phyloP scores from a whole-genome alignment of 2,888 invertebrate genomes.

The Dichetophora obliterata region DNA sequence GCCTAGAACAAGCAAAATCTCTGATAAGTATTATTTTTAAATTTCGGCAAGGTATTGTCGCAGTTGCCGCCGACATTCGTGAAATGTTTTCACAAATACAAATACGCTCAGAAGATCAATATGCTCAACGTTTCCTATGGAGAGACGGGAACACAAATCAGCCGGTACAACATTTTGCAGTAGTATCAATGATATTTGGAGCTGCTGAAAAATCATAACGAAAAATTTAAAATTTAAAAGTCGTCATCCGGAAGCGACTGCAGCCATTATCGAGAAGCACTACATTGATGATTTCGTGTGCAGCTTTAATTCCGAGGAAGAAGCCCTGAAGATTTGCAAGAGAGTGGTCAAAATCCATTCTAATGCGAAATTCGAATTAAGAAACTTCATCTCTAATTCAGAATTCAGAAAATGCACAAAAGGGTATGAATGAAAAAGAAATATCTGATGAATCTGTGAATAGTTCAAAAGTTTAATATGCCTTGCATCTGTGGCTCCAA shows the following conservation, averaged over 20 bases:
- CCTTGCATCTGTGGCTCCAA: too few relatives aligned
- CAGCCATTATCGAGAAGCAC: constrained; percentile 21
- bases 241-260: constrained; percentile 18
- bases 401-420: neutral
- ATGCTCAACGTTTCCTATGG: constrained; percentile 51
- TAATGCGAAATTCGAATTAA: neutral
- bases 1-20: constrained; percentile 57
- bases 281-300: constrained; percentile 9
- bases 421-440: too few relatives aligned
- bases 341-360: neutral
- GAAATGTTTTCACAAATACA: constrained; percentile 1
- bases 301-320: constrained; percentile 6
- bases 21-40: constrained; percentile 38
- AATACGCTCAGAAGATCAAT: constrained; percentile 46
- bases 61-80: constrained; percentile 33
- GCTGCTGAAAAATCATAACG: too few relatives aligned
- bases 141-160: constrained; percentile 29
- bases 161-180: too few relatives aligned
- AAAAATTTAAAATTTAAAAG: too few relatives aligned
- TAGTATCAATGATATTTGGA: too few relatives aligned
- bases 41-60: constrained; percentile 39
- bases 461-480: too few relatives aligned
- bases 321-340: neutral
- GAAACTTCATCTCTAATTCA: neutral
- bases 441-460: too few relatives aligned